Conservation (phyloP, 2,797 vertebrate genomes). For the Sitta carolinensis region DNA sequence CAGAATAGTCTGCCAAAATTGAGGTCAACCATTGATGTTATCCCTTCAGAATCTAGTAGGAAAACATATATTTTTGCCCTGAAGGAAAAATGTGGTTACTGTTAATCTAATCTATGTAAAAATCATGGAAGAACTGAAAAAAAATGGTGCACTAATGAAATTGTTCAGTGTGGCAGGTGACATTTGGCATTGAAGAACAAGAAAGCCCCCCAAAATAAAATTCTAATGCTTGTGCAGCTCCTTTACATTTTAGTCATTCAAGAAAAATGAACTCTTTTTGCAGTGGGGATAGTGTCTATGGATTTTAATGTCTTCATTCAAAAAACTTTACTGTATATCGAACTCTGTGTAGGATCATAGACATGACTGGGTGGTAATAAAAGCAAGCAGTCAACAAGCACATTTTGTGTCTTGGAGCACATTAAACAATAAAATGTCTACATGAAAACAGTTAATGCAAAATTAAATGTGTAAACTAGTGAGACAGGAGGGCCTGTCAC, state of each 20-base stretch:
- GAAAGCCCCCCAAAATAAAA: background rate
- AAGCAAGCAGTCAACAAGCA: background rate
- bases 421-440: background rate
- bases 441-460: conserved; percentile 1
- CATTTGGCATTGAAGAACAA: background rate
- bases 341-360: background rate
- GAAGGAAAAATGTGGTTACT: conserved; percentile 22
- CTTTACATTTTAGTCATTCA: background rate
- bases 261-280: background rate
- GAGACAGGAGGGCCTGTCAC: background rate
- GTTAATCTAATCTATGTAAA: conserved; percentile 41
- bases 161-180: background rate
- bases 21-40: conserved; percentile 46
- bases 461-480: conserved; percentile 31
- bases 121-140: background rate
- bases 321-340: background rate
- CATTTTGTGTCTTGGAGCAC: background rate
- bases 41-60: conserved; percentile 29
- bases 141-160: background rate
- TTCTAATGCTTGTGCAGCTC: background rate
- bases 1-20: conserved; percentile 39
- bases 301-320: background rate
- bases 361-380: background rate
- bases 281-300: background rate
- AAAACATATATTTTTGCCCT: conserved; percentile 21